These are phyloP conservation scores for Crenuchus spilurus DNA, from an alignment of 2,797 vertebrate genomes.

Conservation along the genomic window DNA sequence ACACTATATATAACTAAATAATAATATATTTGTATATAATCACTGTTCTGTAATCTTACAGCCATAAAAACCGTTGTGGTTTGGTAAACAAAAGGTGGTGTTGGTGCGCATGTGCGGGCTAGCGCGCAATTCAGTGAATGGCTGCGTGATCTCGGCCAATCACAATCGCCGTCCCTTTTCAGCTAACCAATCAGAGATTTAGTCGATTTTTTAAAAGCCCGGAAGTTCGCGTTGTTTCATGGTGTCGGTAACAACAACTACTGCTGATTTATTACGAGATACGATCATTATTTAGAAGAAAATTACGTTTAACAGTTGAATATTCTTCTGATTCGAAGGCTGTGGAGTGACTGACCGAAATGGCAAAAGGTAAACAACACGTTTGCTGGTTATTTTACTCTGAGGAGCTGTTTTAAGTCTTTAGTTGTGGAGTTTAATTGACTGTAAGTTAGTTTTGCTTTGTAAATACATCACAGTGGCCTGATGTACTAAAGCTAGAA, in stretches of 20 bases:
- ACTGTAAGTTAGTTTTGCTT: not conserved
- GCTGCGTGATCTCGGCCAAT: constrained; percentile 43
- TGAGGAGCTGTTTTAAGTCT: no score
- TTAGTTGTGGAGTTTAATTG: not conserved
- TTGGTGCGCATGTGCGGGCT: no score
- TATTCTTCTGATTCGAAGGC: not conserved
- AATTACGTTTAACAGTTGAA: no score
- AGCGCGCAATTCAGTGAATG: no score
- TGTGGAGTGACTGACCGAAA: constrained; percentile 49
- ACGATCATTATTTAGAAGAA: not conserved
- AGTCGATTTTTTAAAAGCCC: constrained; percentile 66
- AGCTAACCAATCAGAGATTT: constrained; percentile 64
- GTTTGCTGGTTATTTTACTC: not conserved
- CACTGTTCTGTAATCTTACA: no score
- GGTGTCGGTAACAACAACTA: not conserved
- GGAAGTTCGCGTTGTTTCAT: not conserved
- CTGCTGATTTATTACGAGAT: no score
- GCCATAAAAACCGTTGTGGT: no score
- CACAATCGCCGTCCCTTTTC: not conserved
- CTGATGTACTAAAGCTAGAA: no score
- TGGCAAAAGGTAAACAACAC: constrained; percentile 72
- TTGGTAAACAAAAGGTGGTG: no score
- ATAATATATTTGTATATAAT: no score
- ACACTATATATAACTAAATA: no score
- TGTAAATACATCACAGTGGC: no score